phyloP scores from a whole-genome alignment of 2,113 vertebrate species.

The Pteruthius melanotis region DNA sequence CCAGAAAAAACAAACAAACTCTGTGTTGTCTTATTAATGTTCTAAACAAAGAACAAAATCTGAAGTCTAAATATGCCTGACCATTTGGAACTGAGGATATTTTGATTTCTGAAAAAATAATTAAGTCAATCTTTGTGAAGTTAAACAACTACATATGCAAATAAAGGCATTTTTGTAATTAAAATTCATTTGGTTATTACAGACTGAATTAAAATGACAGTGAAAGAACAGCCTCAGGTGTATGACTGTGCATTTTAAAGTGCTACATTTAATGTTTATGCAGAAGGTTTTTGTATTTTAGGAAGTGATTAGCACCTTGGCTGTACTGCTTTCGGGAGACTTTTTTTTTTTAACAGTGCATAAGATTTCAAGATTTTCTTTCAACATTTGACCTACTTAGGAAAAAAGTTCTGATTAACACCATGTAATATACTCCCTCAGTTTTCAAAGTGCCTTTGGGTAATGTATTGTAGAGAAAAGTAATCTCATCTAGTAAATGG shows the following conservation, averaged over 20 bases:
- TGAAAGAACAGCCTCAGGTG: slow-evolving; percentile 71
- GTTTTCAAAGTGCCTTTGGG: slow-evolving; percentile 64
- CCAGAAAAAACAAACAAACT: background rate
- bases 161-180: slow-evolving; percentile 56
- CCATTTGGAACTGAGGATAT: background rate
- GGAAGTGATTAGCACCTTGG: slow-evolving; percentile 75
- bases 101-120: background rate
- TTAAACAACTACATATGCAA: slow-evolving; percentile 49
- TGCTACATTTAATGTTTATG: slow-evolving; percentile 69
- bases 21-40: background rate
- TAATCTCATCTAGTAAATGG: slow-evolving; percentile 70
- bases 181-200: slow-evolving; percentile 65
- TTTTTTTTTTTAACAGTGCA: slow-evolving; percentile 55
- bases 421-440: slow-evolving; percentile 25
- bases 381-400: slow-evolving; percentile 76
- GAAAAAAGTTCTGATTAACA: slow-evolving; percentile 66
- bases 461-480: slow-evolving; percentile 65
- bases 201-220: slow-evolving; percentile 64
- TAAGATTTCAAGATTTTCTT: slow-evolving; percentile 65
- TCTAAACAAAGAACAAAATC: background rate
- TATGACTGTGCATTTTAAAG: slow-evolving; percentile 71
- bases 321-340: slow-evolving; percentile 21
- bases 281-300: slow-evolving; percentile 56
- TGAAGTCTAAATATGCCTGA: background rate
- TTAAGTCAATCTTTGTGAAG: slow-evolving; percentile 4